Conservation (phyloP, 2,113 vertebrate genomes). For the Todiramphus saurophagus region DNA sequence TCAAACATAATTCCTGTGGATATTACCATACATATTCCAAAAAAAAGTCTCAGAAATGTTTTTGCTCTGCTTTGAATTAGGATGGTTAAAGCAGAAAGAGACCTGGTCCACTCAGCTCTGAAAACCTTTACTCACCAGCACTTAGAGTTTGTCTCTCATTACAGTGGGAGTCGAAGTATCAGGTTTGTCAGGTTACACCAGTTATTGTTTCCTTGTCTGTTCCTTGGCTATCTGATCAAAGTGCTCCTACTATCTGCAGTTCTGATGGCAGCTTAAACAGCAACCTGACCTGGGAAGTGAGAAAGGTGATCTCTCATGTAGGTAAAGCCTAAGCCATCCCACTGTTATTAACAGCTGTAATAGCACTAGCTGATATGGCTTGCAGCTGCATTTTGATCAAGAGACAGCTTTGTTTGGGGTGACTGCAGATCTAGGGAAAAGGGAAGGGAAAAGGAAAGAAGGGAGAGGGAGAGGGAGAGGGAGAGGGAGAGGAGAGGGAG, state of each 20-base stretch:
- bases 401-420: neutral
- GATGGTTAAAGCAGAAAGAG: neutral
- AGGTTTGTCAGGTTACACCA: neutral
- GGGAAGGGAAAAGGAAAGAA: neutral
- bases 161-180: neutral
- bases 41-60: neutral
- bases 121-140: neutral
- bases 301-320: neutral
- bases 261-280: neutral
- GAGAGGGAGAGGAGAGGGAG: too few species aligned
- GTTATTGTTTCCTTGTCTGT: neutral
- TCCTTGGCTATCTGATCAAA: slow-evolving; percentile 2
- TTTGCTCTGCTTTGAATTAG: neutral
- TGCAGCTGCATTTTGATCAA: neutral
- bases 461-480: too few species aligned
- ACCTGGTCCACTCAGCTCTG: neutral
- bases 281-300: neutral
- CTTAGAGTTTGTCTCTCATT: neutral
- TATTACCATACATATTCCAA: neutral
- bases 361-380: neutral
- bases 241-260: neutral
- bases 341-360: neutral
- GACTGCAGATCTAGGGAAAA: neutral
- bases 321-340: neutral
- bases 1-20: neutral